Base-by-base conservation (phyloP, 2,888 invertebrate species). In the Acanthopleura granulata region DNA sequence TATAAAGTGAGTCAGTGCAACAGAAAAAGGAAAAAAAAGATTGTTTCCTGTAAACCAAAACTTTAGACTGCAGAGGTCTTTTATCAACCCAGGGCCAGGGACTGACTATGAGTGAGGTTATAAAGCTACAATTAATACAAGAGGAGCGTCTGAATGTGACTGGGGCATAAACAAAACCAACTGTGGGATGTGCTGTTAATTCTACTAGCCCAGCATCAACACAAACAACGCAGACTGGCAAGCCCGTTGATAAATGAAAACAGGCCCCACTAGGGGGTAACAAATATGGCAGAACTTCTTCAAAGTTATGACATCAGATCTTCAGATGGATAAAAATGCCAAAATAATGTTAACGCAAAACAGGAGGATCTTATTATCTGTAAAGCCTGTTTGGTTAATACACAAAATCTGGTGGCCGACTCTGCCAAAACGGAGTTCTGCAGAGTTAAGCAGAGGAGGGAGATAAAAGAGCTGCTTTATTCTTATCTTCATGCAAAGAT, bases 291-390 rank as follows among this genome's bases (percentile, higher is more conserved):
- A 66, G 66, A 66, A 27, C 66, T 66, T 27, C 66, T 27, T 66
- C 29, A 66, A 27, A 66, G 66, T 66, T 66, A 66, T 66, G 66
- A 66, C 66, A 66, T 27, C 66, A 66, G 66, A 66, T 66, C 66
- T 25, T 18, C 25, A 9, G 16, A 22, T 15, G 66, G 66, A 66
- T 66, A 66, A 66, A 66, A 66, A 66, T 66, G 66, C 66, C 66
- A 66, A 66, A 66, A 66, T 27, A 66, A 66, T 27, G 66, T 66
- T 27, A 66, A 66, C 66, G 6, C 25, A 27, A 66, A 66, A 66
- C 66, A 66, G 66, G 25, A 66, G 66, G 66, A 66, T 27, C 66
- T 25, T 66, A 66, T 66, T 66, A 66, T 66, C 66, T 22, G 22
- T 27, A 27, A 27, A 66, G 15, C 29, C 66, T 66, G 57, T 66